Evolutionary conservation across 1,140 invertebrate species (phyloP).

Genomic region (Chrysoperla carnea): DNA sequence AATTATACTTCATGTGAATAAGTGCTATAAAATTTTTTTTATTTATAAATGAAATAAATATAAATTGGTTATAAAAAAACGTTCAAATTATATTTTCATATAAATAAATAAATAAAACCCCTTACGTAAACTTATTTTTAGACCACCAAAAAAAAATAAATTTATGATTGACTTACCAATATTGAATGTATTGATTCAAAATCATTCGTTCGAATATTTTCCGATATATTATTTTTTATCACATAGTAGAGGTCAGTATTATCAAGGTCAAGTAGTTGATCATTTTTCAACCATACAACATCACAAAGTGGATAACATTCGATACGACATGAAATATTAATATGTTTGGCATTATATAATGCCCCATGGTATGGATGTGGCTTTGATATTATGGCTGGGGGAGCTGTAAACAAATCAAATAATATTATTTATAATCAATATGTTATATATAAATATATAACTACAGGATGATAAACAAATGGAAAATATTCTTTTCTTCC

Average conservation of each 20-base stretch:
- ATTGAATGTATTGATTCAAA: slow-evolving; percentile 75
- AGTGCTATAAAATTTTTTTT: too few relatives aligned
- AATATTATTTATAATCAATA: not conserved
- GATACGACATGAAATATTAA: slow-evolving; percentile 68
- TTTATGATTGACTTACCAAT: slow-evolving; percentile 31
- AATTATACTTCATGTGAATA: too few relatives aligned
- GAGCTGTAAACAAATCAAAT: slow-evolving; percentile 34
- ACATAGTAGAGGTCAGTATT: slow-evolving; percentile 48
- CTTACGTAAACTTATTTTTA: not conserved
- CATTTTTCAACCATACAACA: slow-evolving; percentile 68
- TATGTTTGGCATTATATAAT: slow-evolving; percentile 49
- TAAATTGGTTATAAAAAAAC: too few relatives aligned
- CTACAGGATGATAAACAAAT: slow-evolving; percentile 1
- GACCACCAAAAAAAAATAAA: too few relatives aligned
- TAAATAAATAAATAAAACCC: not conserved
- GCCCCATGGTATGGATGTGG: slow-evolving; percentile 66
- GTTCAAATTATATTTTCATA: too few relatives aligned
- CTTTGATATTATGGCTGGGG: slow-evolving; percentile 69
- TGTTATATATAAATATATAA: not conserved
- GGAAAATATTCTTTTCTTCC: too few relatives aligned
- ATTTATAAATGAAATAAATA: too few relatives aligned
- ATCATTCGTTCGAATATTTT: slow-evolving; percentile 58
- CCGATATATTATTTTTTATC: slow-evolving; percentile 37
- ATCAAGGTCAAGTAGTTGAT: slow-evolving; percentile 36
- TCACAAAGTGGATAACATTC: slow-evolving; percentile 75